These are phyloP conservation scores for Lasioglossum figueresi DNA, from an alignment of 2,888 invertebrate genomes.

Conservation along the genomic window DNA sequence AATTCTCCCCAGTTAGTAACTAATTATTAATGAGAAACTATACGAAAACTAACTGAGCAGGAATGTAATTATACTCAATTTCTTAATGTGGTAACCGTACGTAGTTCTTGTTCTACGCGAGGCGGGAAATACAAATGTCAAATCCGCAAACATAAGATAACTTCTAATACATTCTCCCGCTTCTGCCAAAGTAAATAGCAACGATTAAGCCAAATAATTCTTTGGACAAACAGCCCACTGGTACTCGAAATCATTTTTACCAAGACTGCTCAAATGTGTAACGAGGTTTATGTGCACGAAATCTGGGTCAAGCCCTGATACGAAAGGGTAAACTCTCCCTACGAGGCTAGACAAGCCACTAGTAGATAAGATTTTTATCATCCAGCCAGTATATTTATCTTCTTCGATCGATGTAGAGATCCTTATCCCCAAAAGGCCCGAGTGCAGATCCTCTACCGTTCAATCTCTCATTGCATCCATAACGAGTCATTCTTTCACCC, in stretches of 20 bases:
- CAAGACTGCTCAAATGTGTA: constrained; percentile 1
- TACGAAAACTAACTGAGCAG: not conserved
- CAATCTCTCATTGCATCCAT: not conserved
- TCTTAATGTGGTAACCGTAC: too few relatives aligned
- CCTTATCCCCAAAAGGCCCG: not conserved
- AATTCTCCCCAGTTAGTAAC: not conserved
- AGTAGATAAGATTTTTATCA: constrained; percentile 50
- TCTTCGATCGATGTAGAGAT: constrained; percentile 14
- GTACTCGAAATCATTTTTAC: not conserved
- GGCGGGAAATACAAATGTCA: not conserved
- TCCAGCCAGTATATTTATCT: constrained; percentile 22
- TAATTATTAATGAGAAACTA: not conserved
- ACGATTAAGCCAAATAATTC: not conserved
- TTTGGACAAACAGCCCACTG: not conserved
- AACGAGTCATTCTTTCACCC: not conserved
- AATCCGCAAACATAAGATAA: not conserved
- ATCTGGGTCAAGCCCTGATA: constrained; percentile 53
- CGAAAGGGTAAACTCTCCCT: constrained; percentile 35
- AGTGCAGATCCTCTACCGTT: not conserved
- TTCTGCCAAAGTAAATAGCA: not conserved
- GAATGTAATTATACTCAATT: too few relatives aligned
- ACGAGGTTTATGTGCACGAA: constrained; percentile 33
- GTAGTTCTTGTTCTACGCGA: not conserved
- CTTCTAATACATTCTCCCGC: not conserved
- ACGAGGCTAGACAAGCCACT: constrained; percentile 4